These are phyloP conservation scores for Alaudala cheleensis DNA, from an alignment of 2,113 vertebrate genomes.

Conservation along the genomic window DNA sequence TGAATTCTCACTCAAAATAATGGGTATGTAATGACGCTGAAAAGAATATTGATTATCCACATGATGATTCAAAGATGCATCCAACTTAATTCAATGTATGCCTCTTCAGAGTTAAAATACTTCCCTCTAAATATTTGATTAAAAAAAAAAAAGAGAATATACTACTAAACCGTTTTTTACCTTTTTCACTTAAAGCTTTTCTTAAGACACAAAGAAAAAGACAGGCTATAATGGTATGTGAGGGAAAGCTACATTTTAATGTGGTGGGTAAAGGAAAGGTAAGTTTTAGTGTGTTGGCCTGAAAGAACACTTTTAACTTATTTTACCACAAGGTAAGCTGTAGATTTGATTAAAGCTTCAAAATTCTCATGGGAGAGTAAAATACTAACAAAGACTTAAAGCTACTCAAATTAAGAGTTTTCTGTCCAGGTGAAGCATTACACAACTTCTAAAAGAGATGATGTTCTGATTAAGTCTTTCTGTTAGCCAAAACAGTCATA, in stretches of 20 bases:
- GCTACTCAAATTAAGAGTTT: background rate
- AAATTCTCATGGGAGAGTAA: background rate
- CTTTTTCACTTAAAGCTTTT: background rate
- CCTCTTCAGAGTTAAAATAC: background rate
- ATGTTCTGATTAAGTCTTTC: background rate
- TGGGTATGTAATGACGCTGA: background rate
- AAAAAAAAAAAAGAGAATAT: background rate
- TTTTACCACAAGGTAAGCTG: background rate
- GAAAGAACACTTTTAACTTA: background rate
- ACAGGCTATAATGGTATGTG: background rate
- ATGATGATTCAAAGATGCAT: background rate
- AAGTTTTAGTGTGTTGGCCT: background rate
- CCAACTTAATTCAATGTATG: background rate
- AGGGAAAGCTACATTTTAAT: background rate
- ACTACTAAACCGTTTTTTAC: background rate
- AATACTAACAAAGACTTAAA: background rate
- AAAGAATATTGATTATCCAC: background rate
- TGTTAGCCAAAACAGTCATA: background rate
- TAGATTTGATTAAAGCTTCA: background rate
- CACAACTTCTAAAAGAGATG: background rate
- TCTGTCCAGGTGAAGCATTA: background rate
- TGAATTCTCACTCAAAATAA: background rate
- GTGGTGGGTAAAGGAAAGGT: background rate
- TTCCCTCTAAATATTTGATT: background rate
- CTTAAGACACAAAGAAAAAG: background rate